Conservation (phyloP, 2,797 vertebrate genomes). For the Danionella dracula region DNA sequence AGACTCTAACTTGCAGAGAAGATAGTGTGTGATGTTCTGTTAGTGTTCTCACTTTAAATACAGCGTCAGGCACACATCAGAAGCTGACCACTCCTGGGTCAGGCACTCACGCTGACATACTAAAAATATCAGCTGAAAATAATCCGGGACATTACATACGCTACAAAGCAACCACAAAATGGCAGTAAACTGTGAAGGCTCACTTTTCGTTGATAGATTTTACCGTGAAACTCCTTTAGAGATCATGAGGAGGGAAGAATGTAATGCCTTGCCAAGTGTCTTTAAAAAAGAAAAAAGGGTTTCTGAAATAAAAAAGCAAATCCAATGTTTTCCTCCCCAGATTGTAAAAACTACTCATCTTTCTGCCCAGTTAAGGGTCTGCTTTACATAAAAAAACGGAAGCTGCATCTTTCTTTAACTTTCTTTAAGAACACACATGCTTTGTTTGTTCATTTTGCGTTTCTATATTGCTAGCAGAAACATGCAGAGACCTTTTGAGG, state of each 20-base stretch:
- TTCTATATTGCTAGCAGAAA: too few relatives aligned
- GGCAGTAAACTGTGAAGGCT: not conserved
- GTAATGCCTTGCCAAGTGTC: not conserved
- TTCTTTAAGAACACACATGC: too few relatives aligned
- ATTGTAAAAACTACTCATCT: slow-evolving; percentile 1
- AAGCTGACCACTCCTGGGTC: slow-evolving; percentile 25
- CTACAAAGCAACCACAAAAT: not conserved
- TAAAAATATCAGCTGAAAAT: slow-evolving; percentile 22
- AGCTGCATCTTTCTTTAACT: too few relatives aligned
- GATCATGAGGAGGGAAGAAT: not conserved
- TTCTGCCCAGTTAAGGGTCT: not conserved
- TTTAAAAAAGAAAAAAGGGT: not conserved
- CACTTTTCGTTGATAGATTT: not conserved
- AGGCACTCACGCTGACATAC: not conserved
- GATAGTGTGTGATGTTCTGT: slow-evolving; percentile 32
- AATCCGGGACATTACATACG: slow-evolving; percentile 12
- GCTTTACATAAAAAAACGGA: too few relatives aligned
- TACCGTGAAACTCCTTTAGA: not conserved
- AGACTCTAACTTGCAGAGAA: slow-evolving; percentile 34
- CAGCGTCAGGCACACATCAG: slow-evolving; percentile 25
- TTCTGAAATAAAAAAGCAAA: not conserved
- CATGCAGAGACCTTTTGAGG: too few relatives aligned
- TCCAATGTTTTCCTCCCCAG: not conserved
- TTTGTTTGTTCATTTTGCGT: too few relatives aligned
- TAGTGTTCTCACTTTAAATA: slow-evolving; percentile 42